Evolutionary conservation across 1,140 invertebrate species (phyloP).

Genomic region (Cataglyphis hispanica): DNA sequence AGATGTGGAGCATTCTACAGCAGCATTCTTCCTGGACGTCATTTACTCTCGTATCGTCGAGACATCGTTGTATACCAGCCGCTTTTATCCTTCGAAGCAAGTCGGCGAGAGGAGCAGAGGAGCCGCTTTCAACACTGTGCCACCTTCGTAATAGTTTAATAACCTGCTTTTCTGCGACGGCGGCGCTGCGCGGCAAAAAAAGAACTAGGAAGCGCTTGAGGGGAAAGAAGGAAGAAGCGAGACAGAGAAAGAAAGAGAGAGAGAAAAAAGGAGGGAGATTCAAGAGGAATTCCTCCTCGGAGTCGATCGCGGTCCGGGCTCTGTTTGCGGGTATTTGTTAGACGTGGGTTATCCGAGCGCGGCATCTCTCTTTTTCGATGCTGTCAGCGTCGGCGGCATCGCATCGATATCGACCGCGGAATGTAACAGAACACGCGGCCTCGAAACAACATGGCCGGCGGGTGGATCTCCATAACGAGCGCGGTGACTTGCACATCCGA

Average conservation of each 20-base stretch:
- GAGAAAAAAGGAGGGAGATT: slow-evolving; percentile 4
- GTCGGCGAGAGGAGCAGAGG: slow-evolving; percentile 1
- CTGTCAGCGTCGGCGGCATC: slow-evolving; percentile 30
- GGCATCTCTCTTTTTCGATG: slow-evolving; percentile 63
- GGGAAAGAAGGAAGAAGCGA: neutral
- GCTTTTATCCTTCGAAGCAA: slow-evolving; percentile 41
- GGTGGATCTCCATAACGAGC: slow-evolving; percentile 83
- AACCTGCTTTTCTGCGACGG: slow-evolving; percentile 59
- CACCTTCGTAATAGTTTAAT: slow-evolving; percentile 59
- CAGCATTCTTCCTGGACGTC: neutral
- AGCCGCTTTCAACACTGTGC: slow-evolving; percentile 60
- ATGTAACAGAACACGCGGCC: slow-evolving; percentile 66
- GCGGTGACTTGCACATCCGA: slow-evolving; percentile 83
- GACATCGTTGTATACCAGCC: slow-evolving; percentile 42
- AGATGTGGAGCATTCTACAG: neutral
- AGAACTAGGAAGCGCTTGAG: neutral
- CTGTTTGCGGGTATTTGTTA: slow-evolving; percentile 72
- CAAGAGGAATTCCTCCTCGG: slow-evolving; percentile 30
- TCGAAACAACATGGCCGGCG: slow-evolving; percentile 80
- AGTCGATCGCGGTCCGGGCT: slow-evolving; percentile 50
- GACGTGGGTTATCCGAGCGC: slow-evolving; percentile 60
- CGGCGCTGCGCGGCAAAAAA: slow-evolving; percentile 40
- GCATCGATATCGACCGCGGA: slow-evolving; percentile 76
- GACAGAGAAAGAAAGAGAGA: neutral
- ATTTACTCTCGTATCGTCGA: slow-evolving; percentile 16